Evolutionary conservation across 2,113 vertebrate genomes (phyloP).

Genomic region (Phalacrocorax carbo): DNA sequence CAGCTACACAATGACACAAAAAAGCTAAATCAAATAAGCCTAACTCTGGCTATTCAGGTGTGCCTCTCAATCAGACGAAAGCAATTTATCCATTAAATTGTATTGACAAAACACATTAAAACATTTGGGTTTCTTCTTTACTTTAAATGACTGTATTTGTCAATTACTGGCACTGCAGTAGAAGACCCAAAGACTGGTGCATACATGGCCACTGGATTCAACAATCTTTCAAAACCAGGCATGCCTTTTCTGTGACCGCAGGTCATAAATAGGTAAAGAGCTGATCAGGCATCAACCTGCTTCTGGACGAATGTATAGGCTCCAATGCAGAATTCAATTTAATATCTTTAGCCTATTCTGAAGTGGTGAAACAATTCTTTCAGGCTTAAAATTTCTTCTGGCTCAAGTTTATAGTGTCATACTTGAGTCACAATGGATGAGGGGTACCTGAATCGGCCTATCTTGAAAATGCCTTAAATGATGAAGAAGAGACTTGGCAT

Average conservation of each 20-base stretch:
- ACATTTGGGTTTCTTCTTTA: neutral
- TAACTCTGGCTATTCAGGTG: neutral
- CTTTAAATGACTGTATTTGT: neutral
- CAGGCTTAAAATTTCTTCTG: neutral
- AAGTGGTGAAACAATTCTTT: neutral
- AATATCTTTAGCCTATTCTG: slow-evolving; percentile 9
- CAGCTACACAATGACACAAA: neutral
- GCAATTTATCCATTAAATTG: slow-evolving; percentile 16
- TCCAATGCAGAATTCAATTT: slow-evolving; percentile 10
- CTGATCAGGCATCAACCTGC: slow-evolving; percentile 14
- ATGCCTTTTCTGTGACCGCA: neutral
- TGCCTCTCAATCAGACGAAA: slow-evolving; percentile 5
- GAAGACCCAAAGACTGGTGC: neutral
- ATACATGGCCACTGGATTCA: neutral
- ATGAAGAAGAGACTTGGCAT: neutral
- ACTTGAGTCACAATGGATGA: neutral
- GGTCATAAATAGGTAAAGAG: neutral
- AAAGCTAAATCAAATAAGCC: slow-evolving; percentile 17
- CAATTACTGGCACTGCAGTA: neutral
- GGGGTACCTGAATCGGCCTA: neutral
- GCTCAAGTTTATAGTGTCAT: neutral
- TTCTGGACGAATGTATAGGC: neutral
- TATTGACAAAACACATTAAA: slow-evolving; percentile 1
- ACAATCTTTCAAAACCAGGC: neutral
- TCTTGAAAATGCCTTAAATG: neutral